Evolutionary conservation across 2,113 vertebrate species (phyloP).

Genomic region (Entelurus aequoreus): DNA sequence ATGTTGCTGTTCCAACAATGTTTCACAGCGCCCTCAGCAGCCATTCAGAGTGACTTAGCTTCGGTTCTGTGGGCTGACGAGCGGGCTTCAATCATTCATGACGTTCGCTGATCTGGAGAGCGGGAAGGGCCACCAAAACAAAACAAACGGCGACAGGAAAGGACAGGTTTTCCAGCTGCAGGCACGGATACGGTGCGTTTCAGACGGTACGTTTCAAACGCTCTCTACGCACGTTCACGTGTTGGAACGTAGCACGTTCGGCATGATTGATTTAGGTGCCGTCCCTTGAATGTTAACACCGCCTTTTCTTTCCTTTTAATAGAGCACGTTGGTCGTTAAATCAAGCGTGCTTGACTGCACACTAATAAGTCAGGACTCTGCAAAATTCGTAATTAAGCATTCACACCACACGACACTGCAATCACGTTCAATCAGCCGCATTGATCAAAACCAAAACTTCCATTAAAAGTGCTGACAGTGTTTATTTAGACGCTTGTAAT

Average conservation of each 20-base stretch:
- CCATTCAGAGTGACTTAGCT: slow-evolving; percentile 22
- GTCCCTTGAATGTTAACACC: no score
- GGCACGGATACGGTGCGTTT: not conserved
- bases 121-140: slow-evolving; percentile 21
- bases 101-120: slow-evolving; percentile 41
- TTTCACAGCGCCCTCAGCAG: slow-evolving; percentile 21
- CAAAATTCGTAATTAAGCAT: no score
- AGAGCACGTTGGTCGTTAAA: no score
- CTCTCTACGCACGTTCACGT: no score
- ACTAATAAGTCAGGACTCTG: no score
- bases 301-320: no score
- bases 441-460: slow-evolving; percentile 15
- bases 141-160: slow-evolving; percentile 38
- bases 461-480: not conserved
- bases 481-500: not conserved
- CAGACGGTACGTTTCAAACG: slow-evolving; percentile 4
- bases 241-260: no score
- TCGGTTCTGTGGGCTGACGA: slow-evolving; percentile 50
- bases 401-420: not conserved
- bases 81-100: slow-evolving; percentile 51
- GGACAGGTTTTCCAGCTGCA: slow-evolving; percentile 32
- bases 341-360: no score
- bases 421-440: not conserved
- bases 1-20: slow-evolving; percentile 8
- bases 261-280: no score